These are phyloP conservation scores for Dryomyza anilis DNA, from an alignment of 2,888 invertebrate genomes.

Conservation along the genomic window DNA sequence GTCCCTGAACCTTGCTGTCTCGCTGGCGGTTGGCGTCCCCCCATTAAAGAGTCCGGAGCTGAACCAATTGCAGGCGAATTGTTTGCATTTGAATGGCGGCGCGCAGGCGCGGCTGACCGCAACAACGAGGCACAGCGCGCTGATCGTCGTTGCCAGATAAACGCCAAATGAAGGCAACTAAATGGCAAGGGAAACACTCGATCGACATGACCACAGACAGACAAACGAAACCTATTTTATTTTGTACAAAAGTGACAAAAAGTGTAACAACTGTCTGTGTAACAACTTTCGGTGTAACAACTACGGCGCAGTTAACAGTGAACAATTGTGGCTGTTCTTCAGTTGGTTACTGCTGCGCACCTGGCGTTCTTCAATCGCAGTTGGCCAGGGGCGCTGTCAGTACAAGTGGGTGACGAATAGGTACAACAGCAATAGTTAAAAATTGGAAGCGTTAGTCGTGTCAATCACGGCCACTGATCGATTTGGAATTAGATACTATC, in stretches of 20 bases:
- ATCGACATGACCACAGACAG: background rate
- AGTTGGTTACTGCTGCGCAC: slow-evolving; percentile 17
- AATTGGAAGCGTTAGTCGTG: too few species aligned
- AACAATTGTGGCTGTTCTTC: slow-evolving; percentile 18
- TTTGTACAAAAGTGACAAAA: background rate
- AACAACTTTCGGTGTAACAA: background rate
- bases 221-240: background rate
- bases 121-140: slow-evolving; percentile 15
- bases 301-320: background rate
- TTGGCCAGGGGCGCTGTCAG: slow-evolving; percentile 13
- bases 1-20: slow-evolving; percentile 24
- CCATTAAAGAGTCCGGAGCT: background rate
- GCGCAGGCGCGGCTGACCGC: background rate
- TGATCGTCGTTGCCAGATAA: slow-evolving; percentile 16
- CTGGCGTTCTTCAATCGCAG: slow-evolving; percentile 6
- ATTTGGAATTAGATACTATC: too few species aligned
- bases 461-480: too few species aligned
- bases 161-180: background rate
- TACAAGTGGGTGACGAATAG: too few species aligned
- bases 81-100: background rate
- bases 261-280: background rate
- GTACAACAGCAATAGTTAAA: too few species aligned
- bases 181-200: background rate
- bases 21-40: background rate
- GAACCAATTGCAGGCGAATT: slow-evolving; percentile 1